phyloP scores from a whole-genome alignment of 2,888 invertebrate genomes.

The Lepeophtheirus nordmannii region DNA sequence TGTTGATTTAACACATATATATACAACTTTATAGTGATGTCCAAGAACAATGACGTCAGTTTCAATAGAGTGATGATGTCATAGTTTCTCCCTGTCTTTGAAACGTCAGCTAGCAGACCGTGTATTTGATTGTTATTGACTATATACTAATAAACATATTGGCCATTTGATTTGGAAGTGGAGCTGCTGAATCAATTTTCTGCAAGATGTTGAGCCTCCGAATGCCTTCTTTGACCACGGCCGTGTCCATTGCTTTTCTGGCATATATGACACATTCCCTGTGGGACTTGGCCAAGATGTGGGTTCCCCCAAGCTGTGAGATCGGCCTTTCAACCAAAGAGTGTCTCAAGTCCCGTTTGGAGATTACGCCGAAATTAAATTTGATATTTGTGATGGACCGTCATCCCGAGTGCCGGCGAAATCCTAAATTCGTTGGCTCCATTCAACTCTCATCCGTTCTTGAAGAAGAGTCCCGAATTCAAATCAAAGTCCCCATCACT shows the following conservation, averaged over 20 bases:
- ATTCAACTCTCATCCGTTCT: slow-evolving; percentile 2
- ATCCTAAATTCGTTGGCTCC: slow-evolving; percentile 16
- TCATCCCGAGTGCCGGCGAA: neutral
- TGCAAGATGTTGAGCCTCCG: neutral
- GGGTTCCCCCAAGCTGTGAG: slow-evolving; percentile 33
- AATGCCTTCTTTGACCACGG: slow-evolving; percentile 31
- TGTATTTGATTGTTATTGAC: too few relatives aligned
- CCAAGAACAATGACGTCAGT: too few relatives aligned
- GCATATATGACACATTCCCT: slow-evolving; percentile 38
- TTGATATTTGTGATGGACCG: slow-evolving; percentile 12
- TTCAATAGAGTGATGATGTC: too few relatives aligned
- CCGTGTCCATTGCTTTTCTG: slow-evolving; percentile 34
- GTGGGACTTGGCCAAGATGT: slow-evolving; percentile 37
- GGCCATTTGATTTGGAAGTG: too few relatives aligned
- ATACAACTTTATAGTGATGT: too few relatives aligned
- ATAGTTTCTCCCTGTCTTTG: too few relatives aligned
- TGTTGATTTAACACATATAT: too few relatives aligned
- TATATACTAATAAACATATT: too few relatives aligned
- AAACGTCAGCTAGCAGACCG: too few relatives aligned
- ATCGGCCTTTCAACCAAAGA: slow-evolving; percentile 25
- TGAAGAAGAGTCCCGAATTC: neutral
- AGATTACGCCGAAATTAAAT: slow-evolving; percentile 29
- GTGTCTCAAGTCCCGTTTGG: slow-evolving; percentile 34
- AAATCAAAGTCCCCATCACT: neutral
- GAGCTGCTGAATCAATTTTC: too few relatives aligned